phyloP scores from a whole-genome alignment of 1,140 invertebrate species.

The Thaumetopoea pityocampa region DNA sequence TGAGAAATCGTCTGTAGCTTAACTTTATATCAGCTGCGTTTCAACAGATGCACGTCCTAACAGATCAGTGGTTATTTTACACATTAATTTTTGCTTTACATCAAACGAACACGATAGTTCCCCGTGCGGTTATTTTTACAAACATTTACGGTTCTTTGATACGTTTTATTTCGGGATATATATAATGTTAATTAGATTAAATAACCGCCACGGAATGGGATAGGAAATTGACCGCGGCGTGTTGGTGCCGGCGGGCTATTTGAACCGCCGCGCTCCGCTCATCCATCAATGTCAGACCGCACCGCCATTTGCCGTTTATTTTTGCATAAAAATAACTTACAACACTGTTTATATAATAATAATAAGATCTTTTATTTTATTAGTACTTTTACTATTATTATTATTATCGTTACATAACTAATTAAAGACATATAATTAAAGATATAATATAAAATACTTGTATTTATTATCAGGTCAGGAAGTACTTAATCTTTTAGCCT shows the following conservation, averaged over 20 bases:
- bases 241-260: conserved; percentile 23
- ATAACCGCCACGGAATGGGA: conserved; percentile 23
- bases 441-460: too few relatives aligned
- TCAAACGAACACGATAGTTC: conserved; percentile 7
- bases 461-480: too few relatives aligned
- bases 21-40: too few relatives aligned
- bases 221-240: conserved; percentile 32
- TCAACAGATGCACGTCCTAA: too few relatives aligned
- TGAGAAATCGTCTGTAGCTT: too few relatives aligned
- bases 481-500: too few relatives aligned
- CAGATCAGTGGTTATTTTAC: too few relatives aligned
- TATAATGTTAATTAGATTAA: conserved; percentile 19
- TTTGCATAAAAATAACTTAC: conserved; percentile 59
- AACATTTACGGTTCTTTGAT: conserved; percentile 16
- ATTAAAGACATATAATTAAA: too few relatives aligned
- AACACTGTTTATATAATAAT: too few relatives aligned
- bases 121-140: conserved; percentile 15
- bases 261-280: conserved; percentile 21
- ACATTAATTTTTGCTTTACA: conserved; percentile 4
- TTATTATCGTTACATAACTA: too few relatives aligned
- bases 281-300: conserved; percentile 49
- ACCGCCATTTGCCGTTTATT: conserved; percentile 47
- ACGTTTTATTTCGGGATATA: conserved; percentile 11
- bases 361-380: too few relatives aligned
- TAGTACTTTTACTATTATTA: too few relatives aligned